Base-by-base conservation (phyloP, 2,797 vertebrate species). In the Xenentodon cancila region DNA sequence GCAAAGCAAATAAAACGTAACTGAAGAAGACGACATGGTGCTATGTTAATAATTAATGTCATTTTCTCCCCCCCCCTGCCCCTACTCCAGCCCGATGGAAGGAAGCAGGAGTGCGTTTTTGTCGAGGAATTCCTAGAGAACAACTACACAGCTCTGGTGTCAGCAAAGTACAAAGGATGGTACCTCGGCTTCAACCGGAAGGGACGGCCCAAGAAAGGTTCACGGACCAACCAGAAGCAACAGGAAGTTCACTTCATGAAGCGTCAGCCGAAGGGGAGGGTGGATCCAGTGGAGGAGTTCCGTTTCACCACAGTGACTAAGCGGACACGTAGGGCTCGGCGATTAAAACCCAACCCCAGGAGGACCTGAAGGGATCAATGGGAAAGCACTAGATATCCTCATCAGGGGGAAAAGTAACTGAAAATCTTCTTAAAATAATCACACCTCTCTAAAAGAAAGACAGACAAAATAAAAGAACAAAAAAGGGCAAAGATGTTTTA, bases 181-280 rank as follows among this genome's bases (percentile, higher is more conserved):
- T 95, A 95, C 90, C 91, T 95, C 9, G 94, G 94, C 68, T 95
- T 95, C 86, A 95, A 94, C 84, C 85, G 94, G 64, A 93, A 92
- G 71, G 94, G 94, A 3, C 86, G 89, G 78, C 93, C 94, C 59
- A 94, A 94, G 71, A 94, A 93, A 76, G 94, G 94, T 59, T 93
- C 92, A 3, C 90, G 85, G 77, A 95, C 93, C 75, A 90, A 91
- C 22, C 93, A 94, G 82, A 84, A 91, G 40, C 94, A 95, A 70
- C 93, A 94, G 86, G 93, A 95, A 86, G 93, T 94, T 66, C 94
- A 95, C 85, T 95, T 95, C 90, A 95, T 95, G 94, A 95, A 95
- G 79, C 91, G 94, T 3, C 86, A 86, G 76, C 93, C 93, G 0
- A 91, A 90, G 81, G 93, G 93, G 68, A 71, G 85, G 78, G 68